Evolutionary conservation across 2,797 vertebrate species (phyloP).

Genomic region (Champsocephalus esox): DNA sequence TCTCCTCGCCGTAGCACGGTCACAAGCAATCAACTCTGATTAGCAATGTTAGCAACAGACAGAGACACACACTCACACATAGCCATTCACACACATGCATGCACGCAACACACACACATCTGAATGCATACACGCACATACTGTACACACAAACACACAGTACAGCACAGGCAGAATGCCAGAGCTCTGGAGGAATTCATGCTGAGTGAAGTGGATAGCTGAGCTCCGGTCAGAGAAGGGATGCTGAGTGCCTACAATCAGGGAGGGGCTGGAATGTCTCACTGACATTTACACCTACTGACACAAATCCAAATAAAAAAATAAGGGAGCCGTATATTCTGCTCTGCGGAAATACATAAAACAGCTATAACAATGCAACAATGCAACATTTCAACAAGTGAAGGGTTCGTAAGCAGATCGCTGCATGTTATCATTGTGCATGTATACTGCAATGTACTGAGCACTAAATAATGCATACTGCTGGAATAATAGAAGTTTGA

Average conservation of each 20-base stretch:
- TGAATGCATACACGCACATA: slow-evolving; percentile 12
- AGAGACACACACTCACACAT: slow-evolving; percentile 26
- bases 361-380: slow-evolving; percentile 24
- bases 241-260: slow-evolving; percentile 66
- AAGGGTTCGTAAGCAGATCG: slow-evolving; percentile 25
- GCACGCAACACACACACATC: slow-evolving; percentile 4
- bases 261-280: slow-evolving; percentile 50
- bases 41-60: slow-evolving; percentile 57
- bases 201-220: slow-evolving; percentile 59
- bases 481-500: slow-evolving; percentile 25
- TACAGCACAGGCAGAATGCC: slow-evolving; percentile 44
- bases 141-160: slow-evolving; percentile 6
- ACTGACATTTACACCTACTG: slow-evolving; percentile 71
- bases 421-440: slow-evolving; percentile 19
- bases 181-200: slow-evolving; percentile 56
- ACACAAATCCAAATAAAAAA: slow-evolving; percentile 57
- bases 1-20: slow-evolving; percentile 59
- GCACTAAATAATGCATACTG: slow-evolving; percentile 49
- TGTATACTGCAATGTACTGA: slow-evolving; percentile 20
- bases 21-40: slow-evolving; percentile 74
- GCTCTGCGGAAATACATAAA: slow-evolving; percentile 23
- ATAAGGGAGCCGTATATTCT: slow-evolving; percentile 30
- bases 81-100: slow-evolving; percentile 1
- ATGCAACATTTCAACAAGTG: slow-evolving; percentile 24
- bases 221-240: slow-evolving; percentile 55